These are phyloP conservation scores for Unio delphinus DNA, from an alignment of 2,888 invertebrate genomes.

Conservation along the genomic window DNA sequence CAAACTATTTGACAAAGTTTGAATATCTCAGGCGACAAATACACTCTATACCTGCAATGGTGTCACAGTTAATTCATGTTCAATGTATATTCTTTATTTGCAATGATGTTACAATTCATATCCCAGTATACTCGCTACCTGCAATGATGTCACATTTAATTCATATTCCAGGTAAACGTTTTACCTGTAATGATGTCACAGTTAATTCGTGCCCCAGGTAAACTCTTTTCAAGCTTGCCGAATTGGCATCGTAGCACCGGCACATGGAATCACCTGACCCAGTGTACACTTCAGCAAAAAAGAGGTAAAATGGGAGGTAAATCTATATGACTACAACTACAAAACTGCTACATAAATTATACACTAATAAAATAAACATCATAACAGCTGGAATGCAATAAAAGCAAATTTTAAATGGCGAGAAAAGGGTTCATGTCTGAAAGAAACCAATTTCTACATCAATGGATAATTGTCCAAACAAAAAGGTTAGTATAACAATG, in stretches of 20 bases:
- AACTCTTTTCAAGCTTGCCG: conserved; percentile 67
- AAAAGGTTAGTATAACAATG: too few species aligned
- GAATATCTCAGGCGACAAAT: too few species aligned
- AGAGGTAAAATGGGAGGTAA: conserved; percentile 3
- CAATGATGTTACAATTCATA: conserved; percentile 64
- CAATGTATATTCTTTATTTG: conserved; percentile 63
- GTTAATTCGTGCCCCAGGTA: conserved; percentile 70
- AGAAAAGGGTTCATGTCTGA: too few species aligned
- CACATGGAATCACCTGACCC: conserved; percentile 71
- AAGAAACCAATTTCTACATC: too few species aligned
- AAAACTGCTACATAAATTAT: not conserved
- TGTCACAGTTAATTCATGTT: conserved; percentile 70
- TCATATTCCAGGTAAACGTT: too few species aligned
- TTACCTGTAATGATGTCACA: conserved; percentile 71
- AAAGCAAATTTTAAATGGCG: not conserved
- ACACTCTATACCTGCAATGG: too few species aligned
- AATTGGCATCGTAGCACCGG: conserved; percentile 72
- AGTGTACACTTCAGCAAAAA: conserved; percentile 69
- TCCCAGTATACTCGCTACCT: conserved; percentile 66
- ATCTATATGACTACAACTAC: not conserved
- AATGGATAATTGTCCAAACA: too few species aligned
- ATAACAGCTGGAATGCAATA: too few species aligned
- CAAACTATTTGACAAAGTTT: too few species aligned
- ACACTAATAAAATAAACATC: not conserved
- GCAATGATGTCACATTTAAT: too few species aligned